These are phyloP conservation scores for Cheirogaleus medius DNA, from an alignment of 2,113 vertebrate species.

Conservation along the genomic window DNA sequence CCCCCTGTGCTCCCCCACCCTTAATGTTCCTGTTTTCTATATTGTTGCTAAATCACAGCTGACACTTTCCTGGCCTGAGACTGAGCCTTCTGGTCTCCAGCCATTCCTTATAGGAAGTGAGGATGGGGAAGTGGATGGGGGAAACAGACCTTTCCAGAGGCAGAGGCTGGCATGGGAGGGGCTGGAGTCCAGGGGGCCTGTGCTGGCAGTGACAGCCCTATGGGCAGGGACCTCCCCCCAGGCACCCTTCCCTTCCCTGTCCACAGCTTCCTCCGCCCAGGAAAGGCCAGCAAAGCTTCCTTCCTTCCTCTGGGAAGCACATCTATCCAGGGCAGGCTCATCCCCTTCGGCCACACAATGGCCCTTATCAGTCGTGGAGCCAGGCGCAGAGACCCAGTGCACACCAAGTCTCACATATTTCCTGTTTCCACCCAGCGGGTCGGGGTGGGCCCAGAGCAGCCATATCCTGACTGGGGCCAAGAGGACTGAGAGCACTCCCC, in stretches of 20 bases:
- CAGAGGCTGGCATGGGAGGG: conserved; percentile 46
- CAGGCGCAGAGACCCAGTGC: conserved; percentile 78
- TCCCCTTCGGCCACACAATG: conserved; percentile 86
- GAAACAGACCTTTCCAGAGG: conserved; percentile 62
- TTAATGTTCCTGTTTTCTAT: conserved; percentile 67
- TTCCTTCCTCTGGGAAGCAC: conserved; percentile 82
- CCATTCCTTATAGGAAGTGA: conserved; percentile 73
- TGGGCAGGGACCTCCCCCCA: not conserved
- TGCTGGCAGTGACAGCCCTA: not conserved
- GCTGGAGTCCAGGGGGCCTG: not conserved
- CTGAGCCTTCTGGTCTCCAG: conserved; percentile 36
- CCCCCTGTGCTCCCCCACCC: not conserved
- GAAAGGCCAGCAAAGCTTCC: conserved; percentile 71
- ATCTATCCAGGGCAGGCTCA: conserved; percentile 84
- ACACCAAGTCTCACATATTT: conserved; percentile 86
- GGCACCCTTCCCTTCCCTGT: conserved; percentile 17
- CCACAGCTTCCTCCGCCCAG: conserved; percentile 33
- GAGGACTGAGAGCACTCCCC: conserved; percentile 45
- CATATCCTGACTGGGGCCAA: conserved; percentile 71
- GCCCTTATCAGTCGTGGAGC: conserved; percentile 87
- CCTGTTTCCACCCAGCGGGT: conserved; percentile 85
- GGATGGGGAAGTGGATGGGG: conserved; percentile 46
- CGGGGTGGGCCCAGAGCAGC: conserved; percentile 71
- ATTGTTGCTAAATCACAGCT: conserved; percentile 75
- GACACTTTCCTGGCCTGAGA: conserved; percentile 78